Conservation (phyloP, 35 echinoderm and acorn worm species). For the Stichopus chloronotus region DNA sequence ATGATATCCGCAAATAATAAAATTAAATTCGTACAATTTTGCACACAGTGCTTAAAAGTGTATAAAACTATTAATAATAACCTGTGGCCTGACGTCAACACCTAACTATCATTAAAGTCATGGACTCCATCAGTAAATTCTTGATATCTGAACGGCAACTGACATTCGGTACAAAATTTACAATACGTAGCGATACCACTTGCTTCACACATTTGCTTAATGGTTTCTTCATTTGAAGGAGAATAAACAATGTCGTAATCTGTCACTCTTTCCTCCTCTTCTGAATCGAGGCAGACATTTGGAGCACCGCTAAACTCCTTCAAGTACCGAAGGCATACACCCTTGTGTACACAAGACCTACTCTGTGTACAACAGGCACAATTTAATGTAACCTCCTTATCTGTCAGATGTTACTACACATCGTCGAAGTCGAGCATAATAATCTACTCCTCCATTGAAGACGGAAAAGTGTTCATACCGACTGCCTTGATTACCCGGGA, state of each 20-base stretch:
- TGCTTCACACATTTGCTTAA: not conserved
- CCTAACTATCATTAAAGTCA: conserved; percentile 29
- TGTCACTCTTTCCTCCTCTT: not conserved
- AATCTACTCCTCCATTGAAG: not conserved
- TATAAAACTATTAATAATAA: not conserved
- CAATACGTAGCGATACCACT: conserved; percentile 3
- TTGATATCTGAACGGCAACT: conserved; percentile 13
- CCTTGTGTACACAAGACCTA: conserved; percentile 19
- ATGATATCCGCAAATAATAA: not conserved
- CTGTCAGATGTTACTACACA: conserved; percentile 20
- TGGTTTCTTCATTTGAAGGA: not conserved
- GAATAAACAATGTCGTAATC: not conserved
- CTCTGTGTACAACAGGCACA: conserved; percentile 22
- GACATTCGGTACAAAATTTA: conserved; percentile 9
- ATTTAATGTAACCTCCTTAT: not conserved
- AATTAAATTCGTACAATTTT: conserved; percentile 17
- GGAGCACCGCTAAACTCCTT: not conserved
- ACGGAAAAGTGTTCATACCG: not conserved
- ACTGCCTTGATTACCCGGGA: not conserved
- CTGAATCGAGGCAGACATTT: not conserved
- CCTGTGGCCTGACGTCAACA: conserved; percentile 13
- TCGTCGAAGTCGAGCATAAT: conserved; percentile 12
- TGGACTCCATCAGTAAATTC: conserved; percentile 10
- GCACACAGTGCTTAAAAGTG: not conserved
- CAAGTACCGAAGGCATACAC: not conserved